These are phyloP conservation scores for Discoglossus pictus DNA, from an alignment of 2,797 vertebrate species.

Conservation along the genomic window DNA sequence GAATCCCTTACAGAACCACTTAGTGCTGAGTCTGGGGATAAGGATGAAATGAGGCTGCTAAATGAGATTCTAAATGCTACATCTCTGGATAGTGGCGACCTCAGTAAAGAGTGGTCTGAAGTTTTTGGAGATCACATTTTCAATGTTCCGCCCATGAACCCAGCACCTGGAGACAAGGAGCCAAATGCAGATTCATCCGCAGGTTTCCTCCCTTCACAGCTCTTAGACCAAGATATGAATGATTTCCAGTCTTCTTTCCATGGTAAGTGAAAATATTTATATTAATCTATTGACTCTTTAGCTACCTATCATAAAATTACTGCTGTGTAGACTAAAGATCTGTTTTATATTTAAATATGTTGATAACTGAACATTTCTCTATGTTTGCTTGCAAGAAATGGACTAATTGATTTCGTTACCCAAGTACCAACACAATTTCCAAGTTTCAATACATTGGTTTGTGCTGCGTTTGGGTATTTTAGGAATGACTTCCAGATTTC, in stretches of 20 bases:
- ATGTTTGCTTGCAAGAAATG: too few relatives aligned
- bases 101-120: slow-evolving; percentile 85
- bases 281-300: too few relatives aligned
- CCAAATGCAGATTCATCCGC: slow-evolving; percentile 56
- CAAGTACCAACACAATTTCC: too few relatives aligned
- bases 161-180: slow-evolving; percentile 58
- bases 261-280: slow-evolving; percentile 67
- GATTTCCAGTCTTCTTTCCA: slow-evolving; percentile 75
- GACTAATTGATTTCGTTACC: too few relatives aligned
- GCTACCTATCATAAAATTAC: too few relatives aligned
- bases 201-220: slow-evolving; percentile 89
- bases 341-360: too few relatives aligned
- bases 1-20: slow-evolving; percentile 57
- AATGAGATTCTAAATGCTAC: slow-evolving; percentile 84
- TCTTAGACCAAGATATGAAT: slow-evolving; percentile 89
- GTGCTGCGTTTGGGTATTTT: too few relatives aligned
- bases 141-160: slow-evolving; percentile 45
- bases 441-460: too few relatives aligned
- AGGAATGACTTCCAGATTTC: too few relatives aligned
- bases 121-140: slow-evolving; percentile 79
- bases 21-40: slow-evolving; percentile 72
- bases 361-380: too few relatives aligned
- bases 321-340: too few relatives aligned
- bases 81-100: slow-evolving; percentile 81
- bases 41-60: slow-evolving; percentile 80